phyloP scores from a whole-genome alignment of 23 tunicate species.

The Ciona savignyi region DNA sequence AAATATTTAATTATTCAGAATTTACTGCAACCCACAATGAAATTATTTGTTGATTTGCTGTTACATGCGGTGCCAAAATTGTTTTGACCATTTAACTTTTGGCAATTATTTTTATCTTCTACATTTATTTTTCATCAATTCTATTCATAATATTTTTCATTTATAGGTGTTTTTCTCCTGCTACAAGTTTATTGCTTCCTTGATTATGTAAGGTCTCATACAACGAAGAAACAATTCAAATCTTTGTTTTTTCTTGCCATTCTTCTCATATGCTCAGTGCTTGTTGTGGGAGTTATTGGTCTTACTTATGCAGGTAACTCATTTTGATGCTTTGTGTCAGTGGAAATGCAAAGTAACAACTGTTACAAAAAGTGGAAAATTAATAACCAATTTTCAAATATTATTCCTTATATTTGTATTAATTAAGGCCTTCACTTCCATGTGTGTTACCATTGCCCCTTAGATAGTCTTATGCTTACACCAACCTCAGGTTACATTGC shows the following conservation, averaged over 20 bases:
- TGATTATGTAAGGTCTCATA: conserved; percentile 69
- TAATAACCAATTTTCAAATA: not conserved
- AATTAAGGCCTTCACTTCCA: too few relatives aligned
- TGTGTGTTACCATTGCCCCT: too few relatives aligned
- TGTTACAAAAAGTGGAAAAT: not conserved
- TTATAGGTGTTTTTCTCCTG: conserved; percentile 74
- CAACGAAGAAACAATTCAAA: conserved; percentile 57
- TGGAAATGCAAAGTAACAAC: too few relatives aligned
- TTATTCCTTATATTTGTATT: too few relatives aligned
- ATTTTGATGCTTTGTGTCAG: too few relatives aligned
- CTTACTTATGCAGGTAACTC: conserved; percentile 76
- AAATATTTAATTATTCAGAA: not conserved
- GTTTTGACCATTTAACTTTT: not conserved
- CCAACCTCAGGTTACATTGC: conserved; percentile 98
- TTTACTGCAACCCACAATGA: too few relatives aligned
- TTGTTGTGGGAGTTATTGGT: conserved; percentile 47
- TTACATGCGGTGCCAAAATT: not conserved
- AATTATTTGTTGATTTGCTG: too few relatives aligned
- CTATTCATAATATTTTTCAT: too few relatives aligned
- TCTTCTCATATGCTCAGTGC: conserved; percentile 25
- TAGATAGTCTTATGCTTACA: too few relatives aligned
- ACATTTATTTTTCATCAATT: too few relatives aligned
- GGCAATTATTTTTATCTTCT: too few relatives aligned
- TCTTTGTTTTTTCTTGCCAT: conserved; percentile 58
- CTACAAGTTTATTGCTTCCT: conserved; percentile 90